Evolutionary conservation across 2,888 invertebrate species (phyloP).

Genomic region (Drosophila rubida): DNA sequence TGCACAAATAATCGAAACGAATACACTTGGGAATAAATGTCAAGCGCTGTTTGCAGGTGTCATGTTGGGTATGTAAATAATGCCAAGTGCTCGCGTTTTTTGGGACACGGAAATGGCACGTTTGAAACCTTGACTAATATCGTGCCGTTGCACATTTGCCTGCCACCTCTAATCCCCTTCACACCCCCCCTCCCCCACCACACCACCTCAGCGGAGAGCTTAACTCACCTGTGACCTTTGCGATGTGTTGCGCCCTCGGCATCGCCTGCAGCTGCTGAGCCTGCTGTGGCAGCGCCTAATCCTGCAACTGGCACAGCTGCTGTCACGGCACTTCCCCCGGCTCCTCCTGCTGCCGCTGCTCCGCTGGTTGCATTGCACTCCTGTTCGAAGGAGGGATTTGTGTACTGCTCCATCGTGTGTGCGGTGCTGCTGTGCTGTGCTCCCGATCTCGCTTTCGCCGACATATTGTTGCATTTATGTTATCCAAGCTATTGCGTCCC

Average conservation of each 20-base stretch:
- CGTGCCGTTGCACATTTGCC: conserved; percentile 55
- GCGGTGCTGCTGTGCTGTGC: no score
- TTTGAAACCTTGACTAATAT: conserved; percentile 37
- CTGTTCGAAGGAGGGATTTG: conserved; percentile 81
- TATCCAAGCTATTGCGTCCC: conserved; percentile 10
- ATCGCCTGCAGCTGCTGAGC: conserved; percentile 42
- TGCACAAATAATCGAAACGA: conserved; percentile 38
- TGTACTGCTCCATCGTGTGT: conserved; percentile 70
- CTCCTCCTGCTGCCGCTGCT: conserved; percentile 7
- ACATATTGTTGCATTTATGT: conserved; percentile 75
- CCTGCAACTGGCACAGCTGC: conserved; percentile 10
- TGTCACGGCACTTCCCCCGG: conserved; percentile 65
- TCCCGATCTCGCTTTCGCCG: conserved; percentile 53
- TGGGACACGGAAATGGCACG: conserved; percentile 14
- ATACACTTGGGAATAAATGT: conserved; percentile 14
- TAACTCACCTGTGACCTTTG: conserved; percentile 87
- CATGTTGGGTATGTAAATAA: conserved; percentile 58
- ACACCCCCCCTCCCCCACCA: no score
- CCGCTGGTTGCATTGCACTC: conserved; percentile 45
- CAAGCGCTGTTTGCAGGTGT: conserved; percentile 57
- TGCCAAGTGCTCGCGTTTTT: conserved; percentile 21
- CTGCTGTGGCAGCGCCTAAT: conserved; percentile 23
- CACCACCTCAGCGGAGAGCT: no score
- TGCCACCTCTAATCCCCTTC: not conserved
- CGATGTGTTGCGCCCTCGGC: conserved; percentile 86